Evolutionary conservation across 2,797 vertebrate genomes (phyloP).

Genomic region (Anguilla megastoma): DNA sequence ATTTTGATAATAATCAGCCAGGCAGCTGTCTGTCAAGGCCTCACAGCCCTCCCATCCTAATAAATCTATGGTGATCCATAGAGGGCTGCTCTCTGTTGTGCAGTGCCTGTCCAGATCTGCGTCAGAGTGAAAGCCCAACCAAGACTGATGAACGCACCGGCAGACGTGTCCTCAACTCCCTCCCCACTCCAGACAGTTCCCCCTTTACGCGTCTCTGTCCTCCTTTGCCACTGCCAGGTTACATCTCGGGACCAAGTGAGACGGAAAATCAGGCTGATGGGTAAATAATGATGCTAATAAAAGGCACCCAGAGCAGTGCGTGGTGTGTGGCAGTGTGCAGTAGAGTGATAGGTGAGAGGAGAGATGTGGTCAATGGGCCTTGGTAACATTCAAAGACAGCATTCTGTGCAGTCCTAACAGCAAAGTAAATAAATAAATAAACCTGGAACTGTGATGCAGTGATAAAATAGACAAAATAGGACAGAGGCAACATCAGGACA

Average conservation of each 20-base stretch:
- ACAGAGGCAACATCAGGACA: neutral
- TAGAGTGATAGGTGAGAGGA: neutral
- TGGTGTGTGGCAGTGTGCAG: neutral
- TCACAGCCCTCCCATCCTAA: neutral
- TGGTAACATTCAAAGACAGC: neutral
- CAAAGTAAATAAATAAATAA: conserved; percentile 1
- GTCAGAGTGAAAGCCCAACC: neutral
- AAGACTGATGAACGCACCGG: neutral
- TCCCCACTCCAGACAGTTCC: neutral
- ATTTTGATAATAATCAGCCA: neutral
- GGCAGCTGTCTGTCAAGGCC: neutral
- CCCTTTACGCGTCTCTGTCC: neutral
- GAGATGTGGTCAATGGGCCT: neutral
- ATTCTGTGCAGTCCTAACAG: neutral
- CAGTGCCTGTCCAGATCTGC: neutral
- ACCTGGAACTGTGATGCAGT: neutral
- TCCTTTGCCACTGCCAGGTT: neutral
- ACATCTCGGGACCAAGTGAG: neutral
- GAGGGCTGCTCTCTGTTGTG: neutral
- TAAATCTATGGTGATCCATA: neutral
- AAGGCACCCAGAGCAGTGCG: neutral
- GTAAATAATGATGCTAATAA: conserved; percentile 12
- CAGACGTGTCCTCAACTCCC: neutral
- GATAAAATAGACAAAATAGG: neutral
- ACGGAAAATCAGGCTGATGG: neutral